Evolutionary conservation across 2,797 vertebrate species (phyloP), one percentile per base, ranked within the genome.

Genomic region (Catamblyrhynchus diadema): DNA sequence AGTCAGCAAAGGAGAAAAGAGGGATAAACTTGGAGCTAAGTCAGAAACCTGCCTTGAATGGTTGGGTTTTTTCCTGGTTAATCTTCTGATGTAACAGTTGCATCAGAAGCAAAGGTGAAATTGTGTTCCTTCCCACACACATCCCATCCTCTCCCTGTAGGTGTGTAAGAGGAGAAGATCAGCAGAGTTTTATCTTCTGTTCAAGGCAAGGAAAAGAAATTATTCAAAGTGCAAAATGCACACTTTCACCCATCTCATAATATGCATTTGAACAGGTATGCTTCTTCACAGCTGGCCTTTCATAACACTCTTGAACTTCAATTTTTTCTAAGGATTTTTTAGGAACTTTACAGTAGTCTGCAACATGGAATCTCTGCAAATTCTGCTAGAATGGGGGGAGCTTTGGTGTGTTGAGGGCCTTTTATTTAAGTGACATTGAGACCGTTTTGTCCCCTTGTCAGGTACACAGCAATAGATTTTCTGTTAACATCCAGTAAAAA

Each of bases 51-150:
- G 57, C 35, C 89, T 92, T 0, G 8, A 83, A 74, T 62, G 37
- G 51, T 25, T 10, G 10, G 10, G 30, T 72, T 81, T 32, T 59
- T 14, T 57, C 60, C 72, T 83, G 45, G 50, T 82, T 79, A 48
- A 91, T 93, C 57, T 95, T 96, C 91, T 56, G 64, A 81, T 85
- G 86, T 90, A 95, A 92, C 81, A 79, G 21, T 45, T 77, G 33
- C 45, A 64, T 95, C 86, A 91, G 69, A 96, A 81, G 67, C 12
- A 33, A 97, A 95, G 60, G 71, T 66, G 35, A 96, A 82, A 79
- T 78, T 60, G 33, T 25, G 10, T 67, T 81, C 75, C 67, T 74
- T 81, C 53, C 25, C 21, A 50, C 41, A 39, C 50, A 45, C 14
- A 42, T 59, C 28, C 33, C 27, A 3, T 19, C 65, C 32, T 48